Evolutionary conservation across 2,797 vertebrate genomes (phyloP).

Genomic region (Scolopax bukidnonensis): DNA sequence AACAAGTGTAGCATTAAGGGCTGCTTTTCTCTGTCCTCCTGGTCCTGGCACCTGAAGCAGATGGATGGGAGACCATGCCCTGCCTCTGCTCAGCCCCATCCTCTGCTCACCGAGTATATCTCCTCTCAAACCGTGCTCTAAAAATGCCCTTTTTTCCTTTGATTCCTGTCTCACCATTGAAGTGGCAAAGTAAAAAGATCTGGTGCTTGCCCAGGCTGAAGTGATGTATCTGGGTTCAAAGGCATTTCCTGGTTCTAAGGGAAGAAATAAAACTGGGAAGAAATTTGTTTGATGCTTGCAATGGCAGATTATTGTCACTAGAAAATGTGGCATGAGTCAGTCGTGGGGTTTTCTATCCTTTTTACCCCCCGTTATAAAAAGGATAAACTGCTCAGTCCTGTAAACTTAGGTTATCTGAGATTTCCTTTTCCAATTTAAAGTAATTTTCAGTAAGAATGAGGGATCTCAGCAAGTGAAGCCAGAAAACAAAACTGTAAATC

Average conservation of each 20-base stretch:
- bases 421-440: background rate
- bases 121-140: background rate
- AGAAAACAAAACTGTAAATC: background rate
- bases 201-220: background rate
- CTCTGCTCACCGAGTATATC: background rate
- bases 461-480: background rate
- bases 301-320: background rate
- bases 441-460: background rate
- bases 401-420: background rate
- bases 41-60: background rate
- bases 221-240: background rate
- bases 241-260: background rate
- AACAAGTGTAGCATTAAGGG: background rate
- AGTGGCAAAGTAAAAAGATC: background rate
- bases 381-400: background rate
- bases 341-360: background rate
- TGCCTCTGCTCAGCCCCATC: background rate
- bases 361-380: background rate
- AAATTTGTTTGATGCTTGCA: background rate
- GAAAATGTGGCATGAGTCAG: background rate
- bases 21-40: background rate
- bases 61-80: background rate
- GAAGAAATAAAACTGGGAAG: background rate
- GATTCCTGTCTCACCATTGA: background rate
- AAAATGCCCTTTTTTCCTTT: constrained; percentile 11